These are phyloP conservation scores for Hemibagrus wyckioides DNA, from an alignment of 2,113 vertebrate species.

Conservation along the genomic window DNA sequence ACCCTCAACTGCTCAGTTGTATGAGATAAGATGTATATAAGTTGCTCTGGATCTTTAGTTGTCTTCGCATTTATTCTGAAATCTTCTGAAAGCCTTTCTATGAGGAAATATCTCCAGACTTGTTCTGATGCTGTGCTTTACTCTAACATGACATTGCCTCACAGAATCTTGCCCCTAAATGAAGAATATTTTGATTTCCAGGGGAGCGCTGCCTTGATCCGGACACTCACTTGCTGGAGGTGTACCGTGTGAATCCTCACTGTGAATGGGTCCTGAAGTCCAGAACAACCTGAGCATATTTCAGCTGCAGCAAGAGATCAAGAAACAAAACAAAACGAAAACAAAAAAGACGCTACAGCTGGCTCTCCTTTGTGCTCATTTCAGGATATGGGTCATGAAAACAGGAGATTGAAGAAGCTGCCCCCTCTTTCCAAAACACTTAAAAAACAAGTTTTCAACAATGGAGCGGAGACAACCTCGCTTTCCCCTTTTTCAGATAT, in stretches of 20 bases:
- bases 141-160: not conserved
- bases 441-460: not conserved
- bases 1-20: no score
- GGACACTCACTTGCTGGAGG: conserved; percentile 83
- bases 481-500: not conserved
- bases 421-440: not conserved
- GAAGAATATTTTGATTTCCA: conserved; percentile 58
- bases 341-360: not conserved
- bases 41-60: no score
- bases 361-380: conserved; percentile 31
- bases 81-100: not conserved
- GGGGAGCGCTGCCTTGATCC: conserved; percentile 91
- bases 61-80: not conserved
- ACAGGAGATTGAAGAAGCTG: conserved; percentile 16
- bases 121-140: not conserved
- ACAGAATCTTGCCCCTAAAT: not conserved
- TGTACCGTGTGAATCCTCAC: conserved; percentile 87
- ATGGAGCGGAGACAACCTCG: not conserved
- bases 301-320: not conserved
- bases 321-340: no score
- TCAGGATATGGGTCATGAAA: not conserved
- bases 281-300: conserved; percentile 68
- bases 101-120: not conserved
- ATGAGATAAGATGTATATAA: no score
- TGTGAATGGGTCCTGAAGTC: conserved; percentile 95